Evolutionary conservation across 2,797 vertebrate genomes (phyloP).

Genomic region (Muscicapa striata): DNA sequence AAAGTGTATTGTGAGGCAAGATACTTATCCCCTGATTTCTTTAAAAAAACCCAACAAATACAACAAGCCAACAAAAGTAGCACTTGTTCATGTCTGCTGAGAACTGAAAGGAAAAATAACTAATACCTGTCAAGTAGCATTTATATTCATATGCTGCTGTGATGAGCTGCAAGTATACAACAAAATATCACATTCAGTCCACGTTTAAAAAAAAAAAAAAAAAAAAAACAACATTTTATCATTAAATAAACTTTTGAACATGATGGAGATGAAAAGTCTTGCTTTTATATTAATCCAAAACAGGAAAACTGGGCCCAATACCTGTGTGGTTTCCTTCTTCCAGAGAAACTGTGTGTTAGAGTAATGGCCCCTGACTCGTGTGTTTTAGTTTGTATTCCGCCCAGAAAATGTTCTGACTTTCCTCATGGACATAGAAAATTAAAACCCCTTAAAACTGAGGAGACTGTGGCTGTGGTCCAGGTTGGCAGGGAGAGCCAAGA

Average conservation of each 20-base stretch:
- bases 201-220: not conserved
- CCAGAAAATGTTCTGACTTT: not conserved
- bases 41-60: not conserved
- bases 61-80: not conserved
- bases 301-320: not conserved
- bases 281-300: not conserved
- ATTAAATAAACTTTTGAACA: not conserved
- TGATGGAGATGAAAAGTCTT: not conserved
- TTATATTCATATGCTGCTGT: not conserved
- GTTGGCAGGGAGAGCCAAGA: not conserved
- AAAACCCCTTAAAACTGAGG: not conserved
- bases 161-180: not conserved
- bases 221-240: not conserved
- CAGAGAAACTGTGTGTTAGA: not conserved
- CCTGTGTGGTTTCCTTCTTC: not conserved
- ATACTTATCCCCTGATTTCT: not conserved
- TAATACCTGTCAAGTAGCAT: not conserved
- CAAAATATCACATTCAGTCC: not conserved
- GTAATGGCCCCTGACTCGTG: not conserved
- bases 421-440: not conserved
- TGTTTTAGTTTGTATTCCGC: not conserved
- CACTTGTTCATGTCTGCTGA: not conserved
- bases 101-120: not conserved
- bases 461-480: not conserved
- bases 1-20: not conserved